Conservation (phyloP, 2,797 vertebrate species). For the Thripadectes ignobilis region DNA sequence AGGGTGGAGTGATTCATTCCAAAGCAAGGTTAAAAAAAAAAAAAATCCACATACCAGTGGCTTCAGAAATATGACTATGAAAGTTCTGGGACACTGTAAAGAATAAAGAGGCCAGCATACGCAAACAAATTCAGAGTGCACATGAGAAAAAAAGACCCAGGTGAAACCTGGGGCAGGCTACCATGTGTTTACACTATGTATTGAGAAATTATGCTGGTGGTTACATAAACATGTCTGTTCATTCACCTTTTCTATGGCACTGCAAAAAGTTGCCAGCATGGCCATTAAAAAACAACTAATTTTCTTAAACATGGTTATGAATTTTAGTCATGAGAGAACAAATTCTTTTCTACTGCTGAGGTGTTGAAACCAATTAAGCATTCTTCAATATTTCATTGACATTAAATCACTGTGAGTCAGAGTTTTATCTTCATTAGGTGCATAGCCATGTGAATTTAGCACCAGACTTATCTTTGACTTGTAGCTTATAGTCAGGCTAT, state of each 20-base stretch:
- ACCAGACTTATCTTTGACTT: neutral
- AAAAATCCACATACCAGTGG: neutral
- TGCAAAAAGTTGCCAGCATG: neutral
- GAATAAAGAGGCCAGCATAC: neutral
- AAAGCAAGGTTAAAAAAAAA: conserved; percentile 7
- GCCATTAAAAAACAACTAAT: neutral
- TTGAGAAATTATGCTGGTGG: neutral
- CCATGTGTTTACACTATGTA: neutral
- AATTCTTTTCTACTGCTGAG: neutral
- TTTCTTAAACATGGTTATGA: conserved; percentile 9
- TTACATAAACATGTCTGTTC: neutral
- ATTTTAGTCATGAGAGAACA: conserved; percentile 29
- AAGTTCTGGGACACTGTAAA: neutral
- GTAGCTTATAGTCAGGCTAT: neutral
- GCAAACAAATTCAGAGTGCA: neutral
- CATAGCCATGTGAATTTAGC: conserved; percentile 14
- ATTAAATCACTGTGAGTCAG: neutral
- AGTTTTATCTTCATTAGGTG: conserved; percentile 24
- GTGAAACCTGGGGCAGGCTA: neutral
- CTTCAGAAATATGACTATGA: neutral
- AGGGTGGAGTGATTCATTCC: conserved; percentile 40
- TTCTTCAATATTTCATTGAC: conserved; percentile 41
- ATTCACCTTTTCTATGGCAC: neutral
- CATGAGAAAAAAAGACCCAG: neutral
- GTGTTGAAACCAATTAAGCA: conserved; percentile 31